Conservation (phyloP, 2,888 invertebrate genomes). For the Bombylius major region DNA sequence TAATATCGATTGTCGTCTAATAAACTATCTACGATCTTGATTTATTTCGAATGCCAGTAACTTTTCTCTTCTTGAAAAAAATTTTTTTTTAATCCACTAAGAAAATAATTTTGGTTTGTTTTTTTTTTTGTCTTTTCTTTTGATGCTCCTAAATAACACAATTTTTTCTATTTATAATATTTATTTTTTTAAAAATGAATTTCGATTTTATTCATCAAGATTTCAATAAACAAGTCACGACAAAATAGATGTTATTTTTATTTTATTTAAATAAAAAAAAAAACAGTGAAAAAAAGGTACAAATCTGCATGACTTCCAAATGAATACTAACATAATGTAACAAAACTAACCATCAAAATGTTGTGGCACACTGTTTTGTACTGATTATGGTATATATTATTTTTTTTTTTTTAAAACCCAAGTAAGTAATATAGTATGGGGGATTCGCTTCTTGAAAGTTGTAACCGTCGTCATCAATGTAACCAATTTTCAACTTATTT, state of each 20-base stretch:
- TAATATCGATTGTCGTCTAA: no score
- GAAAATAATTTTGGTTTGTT: no score
- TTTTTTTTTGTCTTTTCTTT: no score
- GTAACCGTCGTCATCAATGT: neutral
- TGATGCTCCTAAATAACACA: no score
- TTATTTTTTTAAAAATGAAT: no score
- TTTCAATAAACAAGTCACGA: neutral
- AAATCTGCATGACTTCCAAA: constrained; percentile 20
- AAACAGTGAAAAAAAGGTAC: neutral
- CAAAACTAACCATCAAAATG: neutral
- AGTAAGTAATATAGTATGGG: neutral
- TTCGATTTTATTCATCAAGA: no score
- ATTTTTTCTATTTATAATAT: no score
- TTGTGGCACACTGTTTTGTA: neutral
- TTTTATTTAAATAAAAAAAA: neutral
- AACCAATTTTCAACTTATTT: neutral
- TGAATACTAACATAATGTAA: constrained; percentile 15
- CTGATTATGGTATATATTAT: neutral
- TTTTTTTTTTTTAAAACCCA: neutral
- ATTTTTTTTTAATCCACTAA: no score
- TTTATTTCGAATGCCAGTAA: no score
- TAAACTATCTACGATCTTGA: no score
- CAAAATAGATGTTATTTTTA: neutral
- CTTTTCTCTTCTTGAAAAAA: no score
- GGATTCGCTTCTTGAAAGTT: neutral